Base-by-base conservation (phyloP, 2,888 invertebrate species). In the Apamea monoglypha region DNA sequence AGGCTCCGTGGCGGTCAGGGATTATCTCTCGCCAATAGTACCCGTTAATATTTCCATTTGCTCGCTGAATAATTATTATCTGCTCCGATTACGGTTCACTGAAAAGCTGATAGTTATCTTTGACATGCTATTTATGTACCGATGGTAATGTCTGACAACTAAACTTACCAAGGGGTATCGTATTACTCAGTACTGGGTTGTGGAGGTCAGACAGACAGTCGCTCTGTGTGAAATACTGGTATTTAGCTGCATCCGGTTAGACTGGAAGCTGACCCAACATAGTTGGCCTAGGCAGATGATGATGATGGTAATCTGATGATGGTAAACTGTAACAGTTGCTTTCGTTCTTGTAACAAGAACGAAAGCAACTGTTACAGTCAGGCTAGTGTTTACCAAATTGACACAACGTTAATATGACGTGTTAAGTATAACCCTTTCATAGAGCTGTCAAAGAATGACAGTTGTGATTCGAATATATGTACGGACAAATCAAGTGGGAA, bases 1-100 rank as follows among this genome's bases (percentile, higher is more conserved):
- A 70, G 72, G 67, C 87, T 82, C 61, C 53, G 64, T 12, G 44
- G 29, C 73, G 70, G 66, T 70, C 67, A 56, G 40, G 3, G 32
- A 68, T 81, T 85, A 84, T 84, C 69, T 56, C 16, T 3, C 18
- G 16, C 16, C 16, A 59, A 21, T 36, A 59, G 47, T 44, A 40
- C 47, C 12, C 64, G 59, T 29, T 76, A 67, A 80, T 74, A 47
- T 70, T 73, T 74, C 70, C 36, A 75, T 59, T 74, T 70, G 72
- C 44, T 25, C n/a, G 64, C 36, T 64, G 25, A 70, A 78, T 69
- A 50, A 64, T 53, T 25, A 56, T 40, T 69, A 80, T 74, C 25
- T 64, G 16, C 25, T 63, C 63, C n/a, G 29, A 29, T 44, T 68
- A 82, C 29, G 21, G 32, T 40, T 50, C 36, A 32, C 21, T 16